Conservation (phyloP, 1,140 invertebrate genomes). For the Lasioglossum baleicum region DNA sequence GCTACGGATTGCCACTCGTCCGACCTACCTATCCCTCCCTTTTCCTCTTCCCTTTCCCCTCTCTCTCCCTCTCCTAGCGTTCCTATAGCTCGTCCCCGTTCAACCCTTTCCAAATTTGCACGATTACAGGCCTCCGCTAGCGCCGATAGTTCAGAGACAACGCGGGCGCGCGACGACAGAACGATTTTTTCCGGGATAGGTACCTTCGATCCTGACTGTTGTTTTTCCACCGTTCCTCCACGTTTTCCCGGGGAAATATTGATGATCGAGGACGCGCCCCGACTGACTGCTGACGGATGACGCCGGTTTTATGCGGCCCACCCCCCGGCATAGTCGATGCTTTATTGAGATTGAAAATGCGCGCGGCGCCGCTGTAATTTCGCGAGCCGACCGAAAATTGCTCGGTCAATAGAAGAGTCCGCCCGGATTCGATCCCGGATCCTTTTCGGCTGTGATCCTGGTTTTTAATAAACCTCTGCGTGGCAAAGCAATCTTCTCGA, state of each 20-base stretch:
- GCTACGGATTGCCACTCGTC: conserved; percentile 59
- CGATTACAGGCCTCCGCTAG: conserved; percentile 45
- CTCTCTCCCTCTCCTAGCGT: background rate
- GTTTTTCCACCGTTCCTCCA: background rate
- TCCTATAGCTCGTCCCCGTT: conserved; percentile 2
- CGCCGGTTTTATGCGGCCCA: background rate
- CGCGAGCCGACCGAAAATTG: too few relatives aligned
- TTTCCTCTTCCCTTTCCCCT: too few relatives aligned
- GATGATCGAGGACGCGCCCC: background rate
- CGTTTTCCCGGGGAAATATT: conserved; percentile 14
- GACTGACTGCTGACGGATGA: conserved; percentile 5
- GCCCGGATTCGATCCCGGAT: too few relatives aligned
- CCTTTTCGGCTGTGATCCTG: too few relatives aligned
- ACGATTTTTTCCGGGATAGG: background rate
- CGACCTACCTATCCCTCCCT: background rate
- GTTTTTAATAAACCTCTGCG: too few relatives aligned
- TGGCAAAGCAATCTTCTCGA: too few relatives aligned
- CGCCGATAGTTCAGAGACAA: conserved; percentile 18
- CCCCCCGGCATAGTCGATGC: background rate
- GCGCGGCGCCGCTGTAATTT: too few relatives aligned
- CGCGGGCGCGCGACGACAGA: background rate
- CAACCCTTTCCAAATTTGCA: conserved; percentile 58
- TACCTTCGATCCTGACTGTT: background rate
- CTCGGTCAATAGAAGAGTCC: too few relatives aligned
- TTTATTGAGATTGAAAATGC: too few relatives aligned